phyloP scores from a whole-genome alignment of 1,140 invertebrate species.

The Drosophila nigrodunni region DNA sequence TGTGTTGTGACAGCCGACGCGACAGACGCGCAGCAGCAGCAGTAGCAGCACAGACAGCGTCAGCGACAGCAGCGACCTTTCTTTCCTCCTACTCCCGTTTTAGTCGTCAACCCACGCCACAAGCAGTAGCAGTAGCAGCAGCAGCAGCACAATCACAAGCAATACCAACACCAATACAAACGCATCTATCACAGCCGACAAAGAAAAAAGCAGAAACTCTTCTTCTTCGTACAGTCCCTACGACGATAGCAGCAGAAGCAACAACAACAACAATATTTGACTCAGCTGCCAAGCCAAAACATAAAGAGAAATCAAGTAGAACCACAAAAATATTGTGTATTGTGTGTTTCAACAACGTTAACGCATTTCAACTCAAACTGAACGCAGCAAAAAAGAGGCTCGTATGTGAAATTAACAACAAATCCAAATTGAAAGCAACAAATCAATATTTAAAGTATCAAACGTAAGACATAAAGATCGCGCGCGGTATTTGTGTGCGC shows the following conservation, averaged over 20 bases:
- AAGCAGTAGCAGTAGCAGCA: slow-evolving; percentile 1
- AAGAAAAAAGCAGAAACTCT: slow-evolving; percentile 62
- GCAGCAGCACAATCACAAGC: slow-evolving; percentile 11
- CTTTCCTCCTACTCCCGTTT: slow-evolving; percentile 1
- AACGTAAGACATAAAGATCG: not conserved
- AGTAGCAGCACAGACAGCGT: slow-evolving; percentile 39
- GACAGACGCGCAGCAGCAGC: slow-evolving; percentile 49
- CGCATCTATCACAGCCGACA: slow-evolving; percentile 60
- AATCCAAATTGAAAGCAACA: slow-evolving; percentile 13
- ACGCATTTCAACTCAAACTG: not conserved
- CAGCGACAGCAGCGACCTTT: slow-evolving; percentile 47
- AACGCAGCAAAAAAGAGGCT: slow-evolving; percentile 48
- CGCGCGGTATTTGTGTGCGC: slow-evolving; percentile 19
- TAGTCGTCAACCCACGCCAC: slow-evolving; percentile 22
- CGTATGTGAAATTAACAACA: slow-evolving; percentile 62
- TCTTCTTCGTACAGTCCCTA: slow-evolving; percentile 80
- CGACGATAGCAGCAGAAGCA: slow-evolving; percentile 18
- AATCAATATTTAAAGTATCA: slow-evolving; percentile 10
- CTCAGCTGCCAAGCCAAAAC: slow-evolving; percentile 49
- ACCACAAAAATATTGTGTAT: slow-evolving; percentile 7
- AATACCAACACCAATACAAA: slow-evolving; percentile 36
- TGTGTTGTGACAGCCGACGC: slow-evolving; percentile 59
- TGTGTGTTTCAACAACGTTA: slow-evolving; percentile 6
- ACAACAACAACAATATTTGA: slow-evolving; percentile 31
- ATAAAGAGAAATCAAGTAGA: slow-evolving; percentile 37